Conservation (phyloP, 2,888 invertebrate species). For the Phyllotreta striolata region DNA sequence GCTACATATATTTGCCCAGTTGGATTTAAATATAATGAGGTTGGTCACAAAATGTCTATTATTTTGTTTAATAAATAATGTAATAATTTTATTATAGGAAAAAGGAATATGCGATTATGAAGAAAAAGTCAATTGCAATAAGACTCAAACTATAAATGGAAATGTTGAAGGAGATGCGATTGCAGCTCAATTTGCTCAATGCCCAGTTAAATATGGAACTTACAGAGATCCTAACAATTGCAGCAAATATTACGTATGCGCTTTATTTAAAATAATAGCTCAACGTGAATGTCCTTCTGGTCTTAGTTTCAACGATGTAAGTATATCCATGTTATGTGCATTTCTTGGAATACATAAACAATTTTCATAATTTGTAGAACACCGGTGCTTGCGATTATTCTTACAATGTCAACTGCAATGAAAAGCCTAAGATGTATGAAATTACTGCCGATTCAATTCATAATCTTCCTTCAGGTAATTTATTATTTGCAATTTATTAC, state of each 20-base stretch:
- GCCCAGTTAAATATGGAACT: slow-evolving; percentile 68
- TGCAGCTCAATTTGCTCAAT: slow-evolving; percentile 48
- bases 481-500: neutral
- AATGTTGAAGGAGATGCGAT: no score
- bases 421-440: slow-evolving; percentile 43
- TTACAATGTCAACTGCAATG: slow-evolving; percentile 67
- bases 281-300: slow-evolving; percentile 71
- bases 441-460: slow-evolving; percentile 35
- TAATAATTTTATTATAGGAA: slow-evolving; percentile 33
- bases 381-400: slow-evolving; percentile 72
- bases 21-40: slow-evolving; percentile 60
- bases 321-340: neutral
- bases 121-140: slow-evolving; percentile 40
- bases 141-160: neutral
- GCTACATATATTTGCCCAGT: slow-evolving; percentile 70
- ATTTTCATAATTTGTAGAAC: slow-evolving; percentile 63
- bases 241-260: slow-evolving; percentile 73
- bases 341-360: no score
- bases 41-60: slow-evolving; percentile 37
- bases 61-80: slow-evolving; percentile 2
- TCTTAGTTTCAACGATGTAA: slow-evolving; percentile 56
- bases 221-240: slow-evolving; percentile 70
- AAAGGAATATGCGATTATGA: slow-evolving; percentile 41
- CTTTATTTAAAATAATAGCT: slow-evolving; percentile 57
- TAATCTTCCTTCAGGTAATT: slow-evolving; percentile 46